Evolutionary conservation across 2,888 invertebrate species (phyloP).

Genomic region (Belgica antarctica): DNA sequence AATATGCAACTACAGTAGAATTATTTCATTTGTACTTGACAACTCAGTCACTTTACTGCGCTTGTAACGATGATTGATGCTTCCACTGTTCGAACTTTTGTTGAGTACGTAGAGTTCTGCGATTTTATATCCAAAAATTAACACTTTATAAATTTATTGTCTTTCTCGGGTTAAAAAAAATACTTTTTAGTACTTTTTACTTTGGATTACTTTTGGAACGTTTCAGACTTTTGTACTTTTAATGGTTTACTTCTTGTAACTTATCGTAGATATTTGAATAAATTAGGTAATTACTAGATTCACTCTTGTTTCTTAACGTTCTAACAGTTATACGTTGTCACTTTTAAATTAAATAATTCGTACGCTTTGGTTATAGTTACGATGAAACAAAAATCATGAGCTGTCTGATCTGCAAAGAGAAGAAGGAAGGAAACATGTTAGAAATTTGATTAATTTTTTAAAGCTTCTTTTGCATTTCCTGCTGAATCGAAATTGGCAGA

Average conservation of each 20-base stretch:
- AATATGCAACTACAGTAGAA: no score
- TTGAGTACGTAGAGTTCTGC: not conserved
- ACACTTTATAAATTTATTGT: conserved; percentile 14
- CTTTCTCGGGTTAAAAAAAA: not conserved
- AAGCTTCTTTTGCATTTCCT: not conserved
- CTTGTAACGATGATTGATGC: conserved; percentile 4
- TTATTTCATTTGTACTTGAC: conserved; percentile 36
- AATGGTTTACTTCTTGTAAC: not conserved
- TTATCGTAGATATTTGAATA: not conserved
- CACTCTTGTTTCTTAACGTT: conserved; percentile 11
- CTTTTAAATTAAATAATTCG: conserved; percentile 5
- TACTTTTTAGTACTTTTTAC: not conserved
- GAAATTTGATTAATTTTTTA: not conserved
- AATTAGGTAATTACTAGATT: conserved; percentile 40
- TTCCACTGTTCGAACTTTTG: not conserved
- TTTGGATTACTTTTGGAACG: conserved; percentile 12
- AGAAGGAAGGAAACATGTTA: conserved; percentile 3
- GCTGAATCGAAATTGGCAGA: not conserved
- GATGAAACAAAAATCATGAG: conserved; percentile 5
- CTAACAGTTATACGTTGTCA: not conserved
- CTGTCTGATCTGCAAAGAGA: conserved; percentile 16
- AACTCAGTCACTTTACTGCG: conserved; percentile 29
- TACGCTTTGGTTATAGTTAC: conserved; percentile 40
- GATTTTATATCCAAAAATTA: not conserved
- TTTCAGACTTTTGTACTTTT: conserved; percentile 42